A percentile compares a stretch with the other conserved stretches of the same genome.
These are phyloP conservation scores for Hylomyscus alleni DNA, from an alignment of 2,797 vertebrate genomes.

Conservation along the genomic window DNA sequence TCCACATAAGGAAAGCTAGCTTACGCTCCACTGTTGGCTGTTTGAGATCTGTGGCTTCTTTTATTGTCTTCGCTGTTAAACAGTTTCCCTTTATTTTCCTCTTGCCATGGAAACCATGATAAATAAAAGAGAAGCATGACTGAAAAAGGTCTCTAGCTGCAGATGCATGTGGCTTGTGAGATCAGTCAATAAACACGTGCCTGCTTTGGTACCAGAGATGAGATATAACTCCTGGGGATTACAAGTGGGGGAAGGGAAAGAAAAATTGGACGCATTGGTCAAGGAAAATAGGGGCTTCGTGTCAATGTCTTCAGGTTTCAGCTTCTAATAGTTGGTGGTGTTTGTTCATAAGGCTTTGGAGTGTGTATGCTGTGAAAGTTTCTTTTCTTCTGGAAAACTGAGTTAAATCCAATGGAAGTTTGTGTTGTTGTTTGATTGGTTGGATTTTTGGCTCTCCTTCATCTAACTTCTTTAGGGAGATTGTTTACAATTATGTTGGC, in stretches of 20 bases:
- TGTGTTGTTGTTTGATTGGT: background rate
- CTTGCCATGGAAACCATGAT: conserved; percentile 73
- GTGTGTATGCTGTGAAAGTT: background rate
- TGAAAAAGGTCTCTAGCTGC: conserved; percentile 63
- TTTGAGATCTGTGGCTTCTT: background rate
- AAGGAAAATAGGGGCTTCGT: background rate
- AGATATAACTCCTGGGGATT: background rate
- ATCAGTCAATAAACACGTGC: background rate
- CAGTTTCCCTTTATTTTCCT: conserved; percentile 69
- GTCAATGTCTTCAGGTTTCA: background rate
- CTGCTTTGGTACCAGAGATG: background rate
- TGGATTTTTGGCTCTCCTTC: conserved; percentile 22
- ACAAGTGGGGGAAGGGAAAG: no score
- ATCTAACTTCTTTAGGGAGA: background rate
- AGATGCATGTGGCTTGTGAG: conserved; percentile 7
- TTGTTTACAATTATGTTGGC: conserved; percentile 71
- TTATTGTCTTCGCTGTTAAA: conserved; percentile 62
- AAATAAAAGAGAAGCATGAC: conserved; percentile 67
- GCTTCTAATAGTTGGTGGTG: background rate
- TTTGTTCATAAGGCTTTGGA: conserved; percentile 41
- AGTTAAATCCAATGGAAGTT: background rate
- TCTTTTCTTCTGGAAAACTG: background rate
- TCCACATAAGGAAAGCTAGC: background rate
- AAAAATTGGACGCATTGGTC: background rate
- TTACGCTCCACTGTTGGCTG: background rate